A percentile compares a stretch with the other conserved stretches of the same genome.
phyloP scores from a whole-genome alignment of 2,113 vertebrate genomes.

The Lichenostomus cassidix region DNA sequence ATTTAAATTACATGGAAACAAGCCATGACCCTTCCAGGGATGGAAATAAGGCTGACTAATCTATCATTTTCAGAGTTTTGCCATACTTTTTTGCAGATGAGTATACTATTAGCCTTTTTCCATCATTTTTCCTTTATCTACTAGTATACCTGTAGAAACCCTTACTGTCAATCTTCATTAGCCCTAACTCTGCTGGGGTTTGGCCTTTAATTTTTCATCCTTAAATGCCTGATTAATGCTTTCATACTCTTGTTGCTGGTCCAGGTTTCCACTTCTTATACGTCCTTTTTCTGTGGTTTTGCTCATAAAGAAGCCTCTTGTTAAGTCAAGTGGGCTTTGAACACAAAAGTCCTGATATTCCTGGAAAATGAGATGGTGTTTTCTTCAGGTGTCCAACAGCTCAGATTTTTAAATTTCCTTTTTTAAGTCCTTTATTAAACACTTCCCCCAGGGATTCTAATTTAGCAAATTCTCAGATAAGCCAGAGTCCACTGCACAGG shows the following conservation, averaged over 20 bases:
- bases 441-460: neutral
- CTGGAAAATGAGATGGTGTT: neutral
- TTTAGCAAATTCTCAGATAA: neutral
- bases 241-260: neutral
- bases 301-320: neutral
- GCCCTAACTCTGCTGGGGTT: neutral
- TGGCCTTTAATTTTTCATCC: neutral
- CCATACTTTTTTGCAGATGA: neutral
- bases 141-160: neutral
- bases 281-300: neutral
- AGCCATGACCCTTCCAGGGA: neutral
- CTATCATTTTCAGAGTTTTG: neutral
- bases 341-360: neutral
- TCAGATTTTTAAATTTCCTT: neutral
- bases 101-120: neutral
- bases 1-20: neutral
- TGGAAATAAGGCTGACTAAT: neutral
- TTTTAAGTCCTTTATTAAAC: neutral
- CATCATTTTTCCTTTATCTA: neutral
- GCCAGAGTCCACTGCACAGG: neutral
- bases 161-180: neutral
- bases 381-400: neutral
- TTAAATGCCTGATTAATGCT: neutral
- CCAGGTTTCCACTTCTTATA: neutral
- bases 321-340: neutral